A percentile compares a stretch with the other conserved stretches of the same genome.
These are phyloP conservation scores for Naso thynnoides DNA, from an alignment of 2,797 vertebrate genomes.

Conservation along the genomic window DNA sequence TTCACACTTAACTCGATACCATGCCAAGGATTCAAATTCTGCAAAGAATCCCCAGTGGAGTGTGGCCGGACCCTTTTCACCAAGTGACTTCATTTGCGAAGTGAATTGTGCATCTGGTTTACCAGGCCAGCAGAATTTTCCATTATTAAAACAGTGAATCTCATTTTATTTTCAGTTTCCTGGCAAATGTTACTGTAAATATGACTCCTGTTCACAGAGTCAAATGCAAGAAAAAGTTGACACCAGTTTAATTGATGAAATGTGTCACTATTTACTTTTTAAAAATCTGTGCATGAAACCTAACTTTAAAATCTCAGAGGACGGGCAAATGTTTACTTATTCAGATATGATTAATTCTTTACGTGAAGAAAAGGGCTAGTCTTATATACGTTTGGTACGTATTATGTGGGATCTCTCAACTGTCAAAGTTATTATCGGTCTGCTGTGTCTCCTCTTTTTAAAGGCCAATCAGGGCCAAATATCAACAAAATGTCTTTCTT, in stretches of 20 bases:
- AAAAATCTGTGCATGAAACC: not conserved
- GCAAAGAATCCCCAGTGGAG: too few relatives aligned
- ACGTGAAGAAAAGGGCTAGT: not conserved
- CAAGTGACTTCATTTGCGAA: too few relatives aligned
- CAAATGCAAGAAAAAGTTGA: not conserved
- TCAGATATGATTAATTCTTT: not conserved
- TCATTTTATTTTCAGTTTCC: not conserved
- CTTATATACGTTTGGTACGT: not conserved
- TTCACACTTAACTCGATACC: too few relatives aligned
- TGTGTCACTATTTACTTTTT: not conserved
- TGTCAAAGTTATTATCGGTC: conserved; percentile 5
- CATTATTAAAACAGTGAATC: not conserved
- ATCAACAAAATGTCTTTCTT: conserved; percentile 36
- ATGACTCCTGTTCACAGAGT: not conserved
- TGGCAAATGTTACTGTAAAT: not conserved
- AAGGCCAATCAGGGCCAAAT: conserved; percentile 15
- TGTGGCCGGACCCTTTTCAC: too few relatives aligned
- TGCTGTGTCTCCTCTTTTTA: conserved; percentile 3
- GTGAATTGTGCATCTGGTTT: too few relatives aligned
- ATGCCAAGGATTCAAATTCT: too few relatives aligned
- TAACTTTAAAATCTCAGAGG: not conserved
- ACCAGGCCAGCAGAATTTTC: too few relatives aligned
- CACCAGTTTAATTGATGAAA: not conserved
- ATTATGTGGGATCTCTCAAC: not conserved
- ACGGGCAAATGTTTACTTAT: not conserved